These are phyloP conservation scores for Macrochelys suwanniensis DNA, from an alignment of 2,797 vertebrate genomes.

Conservation along the genomic window DNA sequence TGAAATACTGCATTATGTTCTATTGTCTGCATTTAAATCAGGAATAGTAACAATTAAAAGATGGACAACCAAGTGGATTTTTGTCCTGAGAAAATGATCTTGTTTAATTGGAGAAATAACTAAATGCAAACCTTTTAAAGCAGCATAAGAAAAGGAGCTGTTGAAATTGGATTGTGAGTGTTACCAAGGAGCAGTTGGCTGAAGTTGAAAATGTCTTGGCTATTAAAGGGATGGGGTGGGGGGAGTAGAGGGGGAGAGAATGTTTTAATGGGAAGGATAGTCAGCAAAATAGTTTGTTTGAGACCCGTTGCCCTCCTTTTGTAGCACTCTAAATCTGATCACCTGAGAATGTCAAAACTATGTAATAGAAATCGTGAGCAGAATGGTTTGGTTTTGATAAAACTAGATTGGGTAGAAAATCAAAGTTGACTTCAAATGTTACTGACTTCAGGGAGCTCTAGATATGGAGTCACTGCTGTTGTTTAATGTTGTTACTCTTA, in stretches of 20 bases:
- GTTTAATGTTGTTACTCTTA: neutral
- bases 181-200: no score
- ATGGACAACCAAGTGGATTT: neutral
- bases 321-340: neutral
- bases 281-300: neutral
- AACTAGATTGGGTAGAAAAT: neutral
- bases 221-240: no score
- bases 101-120: neutral
- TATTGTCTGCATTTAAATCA: neutral
- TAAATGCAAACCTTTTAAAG: neutral
- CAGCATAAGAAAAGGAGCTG: neutral
- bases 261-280: neutral
- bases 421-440: neutral
- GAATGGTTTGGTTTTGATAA: neutral
- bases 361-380: neutral
- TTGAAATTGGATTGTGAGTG: no score
- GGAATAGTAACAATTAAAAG: neutral
- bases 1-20: neutral
- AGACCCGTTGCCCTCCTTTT: accelerated
- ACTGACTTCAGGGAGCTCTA: neutral
- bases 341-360: neutral
- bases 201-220: no score
- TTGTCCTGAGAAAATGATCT: neutral
- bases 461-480: neutral
- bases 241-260: no score